These are phyloP conservation scores for Chymomyza amoena DNA, from an alignment of 2,888 invertebrate genomes.

Conservation along the genomic window DNA sequence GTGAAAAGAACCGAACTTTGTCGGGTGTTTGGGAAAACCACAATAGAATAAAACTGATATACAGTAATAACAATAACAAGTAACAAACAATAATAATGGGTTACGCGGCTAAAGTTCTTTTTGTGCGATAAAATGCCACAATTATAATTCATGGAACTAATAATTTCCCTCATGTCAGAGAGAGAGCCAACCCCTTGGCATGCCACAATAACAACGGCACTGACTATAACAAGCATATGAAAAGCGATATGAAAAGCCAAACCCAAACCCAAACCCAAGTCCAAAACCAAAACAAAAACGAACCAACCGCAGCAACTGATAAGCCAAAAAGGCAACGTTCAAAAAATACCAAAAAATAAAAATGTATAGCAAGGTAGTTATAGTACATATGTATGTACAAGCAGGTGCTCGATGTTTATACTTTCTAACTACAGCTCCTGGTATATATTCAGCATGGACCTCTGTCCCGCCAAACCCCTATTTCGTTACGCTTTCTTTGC, in stretches of 20 bases:
- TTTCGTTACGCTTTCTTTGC: slow-evolving; percentile 1
- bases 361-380: background rate
- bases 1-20: background rate
- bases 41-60: background rate
- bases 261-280: background rate
- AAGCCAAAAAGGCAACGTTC: slow-evolving; percentile 1
- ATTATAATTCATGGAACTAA: slow-evolving; percentile 58
- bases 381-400: slow-evolving; percentile 16
- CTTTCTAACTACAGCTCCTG: background rate
- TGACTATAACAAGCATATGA: slow-evolving; percentile 1
- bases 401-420: slow-evolving; percentile 5
- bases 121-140: slow-evolving; percentile 50
- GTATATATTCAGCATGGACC: slow-evolving; percentile 1
- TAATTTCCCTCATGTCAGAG: slow-evolving; percentile 40
- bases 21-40: background rate
- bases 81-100: background rate
- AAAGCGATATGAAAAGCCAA: background rate
- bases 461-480: background rate
- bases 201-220: slow-evolving; percentile 3
- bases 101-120: background rate
- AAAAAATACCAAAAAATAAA: background rate
- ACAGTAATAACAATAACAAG: slow-evolving; percentile 5
- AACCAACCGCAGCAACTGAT: background rate
- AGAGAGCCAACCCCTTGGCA: slow-evolving; percentile 2
- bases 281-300: slow-evolving; percentile 2